Evolutionary conservation across 1,140 invertebrate genomes (phyloP).

Genomic region (Zaprionus ghesquierei): DNA sequence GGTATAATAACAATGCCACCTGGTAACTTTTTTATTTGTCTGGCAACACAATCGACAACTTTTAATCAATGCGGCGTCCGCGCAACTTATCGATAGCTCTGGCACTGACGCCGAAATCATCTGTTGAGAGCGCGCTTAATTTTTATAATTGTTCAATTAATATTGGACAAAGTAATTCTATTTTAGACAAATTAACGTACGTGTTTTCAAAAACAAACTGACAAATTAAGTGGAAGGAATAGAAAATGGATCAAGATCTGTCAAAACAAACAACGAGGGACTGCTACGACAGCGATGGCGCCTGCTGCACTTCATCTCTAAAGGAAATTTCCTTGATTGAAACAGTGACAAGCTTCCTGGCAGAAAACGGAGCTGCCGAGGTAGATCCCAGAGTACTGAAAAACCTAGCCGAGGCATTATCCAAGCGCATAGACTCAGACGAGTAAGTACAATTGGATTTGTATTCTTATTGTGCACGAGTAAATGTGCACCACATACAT

Average conservation of each 20-base stretch:
- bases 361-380: conserved; percentile 64
- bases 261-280: conserved; percentile 60
- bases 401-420: conserved; percentile 63
- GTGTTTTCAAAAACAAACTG: neutral
- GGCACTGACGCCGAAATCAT: conserved; percentile 38
- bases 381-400: conserved; percentile 57
- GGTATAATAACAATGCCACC: conserved; percentile 14
- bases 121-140: conserved; percentile 38
- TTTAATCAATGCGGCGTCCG: neutral
- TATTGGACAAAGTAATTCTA: neutral
- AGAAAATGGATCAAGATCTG: conserved; percentile 46
- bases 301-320: conserved; percentile 61
- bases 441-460: conserved; percentile 49
- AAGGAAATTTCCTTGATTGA: conserved; percentile 65
- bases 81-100: conserved; percentile 26
- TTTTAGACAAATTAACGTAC: neutral
- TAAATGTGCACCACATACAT: neutral
- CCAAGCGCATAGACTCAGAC: conserved; percentile 63
- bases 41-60: neutral
- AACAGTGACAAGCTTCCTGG: conserved; percentile 67
- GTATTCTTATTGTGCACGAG: conserved; percentile 26
- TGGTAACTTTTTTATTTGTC: neutral
- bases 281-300: conserved; percentile 39
- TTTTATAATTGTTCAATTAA: conserved; percentile 28
- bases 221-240: neutral